phyloP scores from a whole-genome alignment of 2,113 vertebrate species.

The Xiphophorus hellerii region DNA sequence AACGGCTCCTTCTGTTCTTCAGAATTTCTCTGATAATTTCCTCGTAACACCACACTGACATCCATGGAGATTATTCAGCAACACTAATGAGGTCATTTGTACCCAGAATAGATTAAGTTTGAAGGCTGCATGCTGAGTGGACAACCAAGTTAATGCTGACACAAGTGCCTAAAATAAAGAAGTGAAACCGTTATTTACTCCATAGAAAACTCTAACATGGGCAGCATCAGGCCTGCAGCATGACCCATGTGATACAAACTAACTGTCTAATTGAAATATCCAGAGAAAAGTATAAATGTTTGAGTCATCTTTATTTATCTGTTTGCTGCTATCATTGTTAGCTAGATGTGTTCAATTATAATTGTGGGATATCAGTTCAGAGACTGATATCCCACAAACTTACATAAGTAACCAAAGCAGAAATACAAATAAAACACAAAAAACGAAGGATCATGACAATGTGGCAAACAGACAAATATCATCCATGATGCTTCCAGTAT shows the following conservation, averaged over 20 bases:
- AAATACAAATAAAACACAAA: no score
- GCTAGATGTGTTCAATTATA: no score
- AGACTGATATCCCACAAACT: no score
- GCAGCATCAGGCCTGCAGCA: not conserved
- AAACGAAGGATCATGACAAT: no score
- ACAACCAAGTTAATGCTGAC: conserved; percentile 8
- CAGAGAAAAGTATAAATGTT: not conserved
- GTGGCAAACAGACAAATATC: no score
- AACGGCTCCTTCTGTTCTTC: not conserved
- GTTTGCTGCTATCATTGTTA: no score
- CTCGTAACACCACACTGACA: not conserved
- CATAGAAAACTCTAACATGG: not conserved
- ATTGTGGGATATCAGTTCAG: no score
- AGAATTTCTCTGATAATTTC: not conserved
- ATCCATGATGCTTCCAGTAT: no score
- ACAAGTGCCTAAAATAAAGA: conserved; percentile 7
- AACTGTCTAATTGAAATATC: not conserved
- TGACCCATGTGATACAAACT: not conserved
- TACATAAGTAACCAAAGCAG: no score
- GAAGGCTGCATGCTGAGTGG: not conserved
- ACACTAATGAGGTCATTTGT: not conserved
- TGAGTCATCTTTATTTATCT: no score
- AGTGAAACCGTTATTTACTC: conserved; percentile 23
- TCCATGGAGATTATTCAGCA: not conserved
- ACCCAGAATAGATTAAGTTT: not conserved